Base-by-base conservation (phyloP, 2,888 invertebrate genomes). In the Cheilosia vulpina region DNA sequence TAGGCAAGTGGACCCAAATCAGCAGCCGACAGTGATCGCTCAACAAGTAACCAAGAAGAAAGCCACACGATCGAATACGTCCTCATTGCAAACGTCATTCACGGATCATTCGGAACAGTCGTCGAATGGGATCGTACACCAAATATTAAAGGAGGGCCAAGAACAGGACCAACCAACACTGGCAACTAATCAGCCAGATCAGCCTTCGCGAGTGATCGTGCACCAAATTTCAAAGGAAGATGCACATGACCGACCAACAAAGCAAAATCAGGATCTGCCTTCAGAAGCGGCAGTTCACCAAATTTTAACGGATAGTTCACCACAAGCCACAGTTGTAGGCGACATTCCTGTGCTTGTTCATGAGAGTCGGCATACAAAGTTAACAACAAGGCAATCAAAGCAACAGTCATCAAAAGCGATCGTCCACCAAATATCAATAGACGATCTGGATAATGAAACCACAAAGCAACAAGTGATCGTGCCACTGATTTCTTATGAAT, bases 341-440 rank as follows among this genome's bases (percentile, higher is more conserved):
- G n/a, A n/a, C 17, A 6, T 45, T 31, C 31, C 31, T 31, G 31
- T 9, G 31, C 7, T 31, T 7, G 31, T 31, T 31, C 31, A 31
- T 9, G 31, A 31, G 9, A 31, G 31, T 31, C 31, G 9, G 31
- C 47, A 9, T 47, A n/a, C 17, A 19, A 27, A 53, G n/a, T 2
- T 4, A 27, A 6, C 34, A 4, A 17, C n/a, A 19, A n/a, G n/a
- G 9, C 31, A 31, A n/a, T 43, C 43, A 24, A 21, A 43, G 1
- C 58, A 47, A 17, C 34, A 41, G 34, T 41, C 27, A 58, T 88
- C 87, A 13, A 90, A 89, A 87, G 89, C 91, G 58, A 90, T 90
- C 76, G 88, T 91, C 38, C 90, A 90, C 63, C 9, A 68, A 80
- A 17, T 85, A 7, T 34, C 66, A 4, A 52, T 4, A 15, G 50